Percentiles rank a stretch among this genome's conserved stretches.
phyloP scores from a whole-genome alignment of 1,140 invertebrate genomes.

The Hylaeus volcanicus region DNA sequence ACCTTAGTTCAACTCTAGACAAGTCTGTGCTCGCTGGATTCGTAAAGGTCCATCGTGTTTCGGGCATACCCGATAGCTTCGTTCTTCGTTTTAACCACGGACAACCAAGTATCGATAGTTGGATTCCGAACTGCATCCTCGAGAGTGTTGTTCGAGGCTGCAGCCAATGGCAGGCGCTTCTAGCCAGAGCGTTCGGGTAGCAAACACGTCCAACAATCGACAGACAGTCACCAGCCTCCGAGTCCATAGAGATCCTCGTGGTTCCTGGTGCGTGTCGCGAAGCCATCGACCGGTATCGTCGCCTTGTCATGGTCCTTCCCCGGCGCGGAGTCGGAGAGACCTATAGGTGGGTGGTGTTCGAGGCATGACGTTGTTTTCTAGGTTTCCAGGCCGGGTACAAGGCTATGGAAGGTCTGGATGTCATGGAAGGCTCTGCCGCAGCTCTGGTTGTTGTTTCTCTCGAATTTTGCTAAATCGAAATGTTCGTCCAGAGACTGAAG shows the following conservation, averaged over 20 bases:
- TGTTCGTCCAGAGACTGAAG: conserved; percentile 77
- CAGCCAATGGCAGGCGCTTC: too few relatives aligned
- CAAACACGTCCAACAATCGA: background rate
- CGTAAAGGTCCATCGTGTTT: background rate
- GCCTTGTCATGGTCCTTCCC: background rate
- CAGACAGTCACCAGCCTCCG: background rate
- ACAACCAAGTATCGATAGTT: background rate
- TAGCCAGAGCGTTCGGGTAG: background rate
- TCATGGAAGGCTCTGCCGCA: conserved; percentile 87
- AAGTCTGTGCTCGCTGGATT: background rate
- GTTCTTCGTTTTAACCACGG: too few relatives aligned
- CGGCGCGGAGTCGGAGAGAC: conserved; percentile 1
- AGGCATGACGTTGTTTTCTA: conserved; percentile 71
- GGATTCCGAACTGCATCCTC: too few relatives aligned
- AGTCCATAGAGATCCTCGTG: conserved; percentile 36
- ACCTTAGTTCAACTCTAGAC: background rate
- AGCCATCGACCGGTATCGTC: conserved; percentile 27
- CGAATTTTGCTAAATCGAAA: conserved; percentile 75
- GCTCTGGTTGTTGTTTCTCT: conserved; percentile 78
- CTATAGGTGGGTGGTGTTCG: conserved; percentile 32
- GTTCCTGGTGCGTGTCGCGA: conserved; percentile 38
- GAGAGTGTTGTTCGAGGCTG: too few relatives aligned
- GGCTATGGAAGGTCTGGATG: conserved; percentile 86
- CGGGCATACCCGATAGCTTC: background rate
- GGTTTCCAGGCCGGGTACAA: conserved; percentile 86